Evolutionary conservation across 2,888 invertebrate species (phyloP).

Genomic region (Hofmannophila pseudospretella): DNA sequence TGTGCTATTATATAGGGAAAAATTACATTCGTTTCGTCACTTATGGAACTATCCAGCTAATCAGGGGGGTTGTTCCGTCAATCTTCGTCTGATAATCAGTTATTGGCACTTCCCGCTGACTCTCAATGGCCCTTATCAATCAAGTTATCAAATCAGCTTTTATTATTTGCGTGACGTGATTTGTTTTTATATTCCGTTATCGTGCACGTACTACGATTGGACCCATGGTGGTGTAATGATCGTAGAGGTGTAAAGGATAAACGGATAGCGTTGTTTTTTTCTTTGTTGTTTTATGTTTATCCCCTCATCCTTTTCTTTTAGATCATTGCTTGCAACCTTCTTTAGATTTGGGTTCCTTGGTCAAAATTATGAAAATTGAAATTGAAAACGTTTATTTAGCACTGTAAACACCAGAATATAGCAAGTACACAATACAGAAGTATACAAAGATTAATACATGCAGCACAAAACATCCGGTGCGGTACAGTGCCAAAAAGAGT

Average conservation of each 20-base stretch:
- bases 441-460: no score
- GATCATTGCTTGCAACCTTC: no score
- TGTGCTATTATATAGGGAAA: no score
- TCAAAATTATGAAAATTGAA: no score
- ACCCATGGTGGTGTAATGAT: neutral
- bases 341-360: no score
- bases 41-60: neutral
- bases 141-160: conserved; percentile 6
- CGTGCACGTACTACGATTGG: no score
- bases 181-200: neutral
- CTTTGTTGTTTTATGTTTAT: neutral
- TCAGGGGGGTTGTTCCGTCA: neutral
- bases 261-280: neutral
- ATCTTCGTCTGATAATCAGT: neutral
- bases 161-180: conserved; percentile 2
- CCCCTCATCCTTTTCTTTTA: no score
- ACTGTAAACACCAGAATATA: no score
- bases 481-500: no score
- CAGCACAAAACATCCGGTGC: no score
- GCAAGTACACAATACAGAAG: no score
- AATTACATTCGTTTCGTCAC: neutral
- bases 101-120: conserved; percentile 11
- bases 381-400: no score
- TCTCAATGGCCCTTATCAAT: conserved; percentile 10
- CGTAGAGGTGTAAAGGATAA: neutral